Base-by-base conservation (phyloP, 1,140 invertebrate species). In the Diabrotica virgifera region DNA sequence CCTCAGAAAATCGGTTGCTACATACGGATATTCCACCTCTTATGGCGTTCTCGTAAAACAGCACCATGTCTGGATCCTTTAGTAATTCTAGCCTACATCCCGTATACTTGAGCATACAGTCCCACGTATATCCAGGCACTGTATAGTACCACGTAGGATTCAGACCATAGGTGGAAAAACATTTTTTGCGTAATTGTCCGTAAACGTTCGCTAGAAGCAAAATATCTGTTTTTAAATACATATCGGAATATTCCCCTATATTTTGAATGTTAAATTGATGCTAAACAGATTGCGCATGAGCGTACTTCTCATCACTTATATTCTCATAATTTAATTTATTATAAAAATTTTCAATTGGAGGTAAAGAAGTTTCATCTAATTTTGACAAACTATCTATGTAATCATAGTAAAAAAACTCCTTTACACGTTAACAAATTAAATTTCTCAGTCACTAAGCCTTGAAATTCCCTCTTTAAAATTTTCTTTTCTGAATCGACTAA, bases 151-250 rank as follows among this genome's bases (percentile, higher is more conserved):
- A 24, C 24, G 24, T 4, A 24, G 24, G 24, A 24, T 24, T 4
- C 4, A 24, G 24, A 2, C 24, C 13, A 71, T 80, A 73, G 5
- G 63, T 67, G 55, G 70, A 64, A 59, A 73, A 58, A 70, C 74
- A 75, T n/a, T 61, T 66, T 36, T 70, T 64, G 66, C 79, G 52
- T 71, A 81, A 83, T 69, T 81, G 79, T 77, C 4, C 24, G 24
- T 2, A 24, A 24, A 24, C 24, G 24, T 24, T 4, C 24, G 24
- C 24, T 2, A 24, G 24, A 24, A 24, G 24, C 24, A 24, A 4
- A 24, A 24, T 24, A 24, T 24, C 24, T 24, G 1, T 24, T 24
- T 24, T 24, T 24, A 24, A 24, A 24, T 24, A 24, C n/a, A n/a
- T n/a, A n/a, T n/a, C n/a, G n/a, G 50, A 6, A 81, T 74, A 24